Percentiles rank a stretch among this genome's conserved stretches.
These are phyloP conservation scores for Pristionchus japonicus DNA, from an alignment of 2,888 invertebrate genomes.

Conservation along the genomic window DNA sequence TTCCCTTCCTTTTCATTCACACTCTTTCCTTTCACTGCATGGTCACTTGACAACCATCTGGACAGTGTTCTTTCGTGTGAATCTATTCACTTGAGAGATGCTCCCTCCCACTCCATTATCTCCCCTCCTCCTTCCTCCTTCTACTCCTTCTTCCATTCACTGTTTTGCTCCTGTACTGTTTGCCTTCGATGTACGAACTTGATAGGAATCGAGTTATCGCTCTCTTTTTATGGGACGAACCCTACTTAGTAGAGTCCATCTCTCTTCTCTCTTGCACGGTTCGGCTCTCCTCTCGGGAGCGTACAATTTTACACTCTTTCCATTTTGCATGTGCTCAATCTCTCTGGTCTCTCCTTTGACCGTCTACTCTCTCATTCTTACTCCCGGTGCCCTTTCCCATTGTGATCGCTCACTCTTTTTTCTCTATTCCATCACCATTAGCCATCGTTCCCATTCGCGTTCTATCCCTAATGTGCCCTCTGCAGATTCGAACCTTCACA, in stretches of 20 bases:
- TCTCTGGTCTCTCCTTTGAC: neutral
- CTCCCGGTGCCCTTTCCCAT: slow-evolving; percentile 31
- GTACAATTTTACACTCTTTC: slow-evolving; percentile 37
- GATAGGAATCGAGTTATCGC: neutral
- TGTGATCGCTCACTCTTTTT: slow-evolving; percentile 28
- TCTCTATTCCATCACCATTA: neutral
- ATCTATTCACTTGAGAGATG: neutral
- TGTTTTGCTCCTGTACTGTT: neutral
- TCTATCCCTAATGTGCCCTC: neutral
- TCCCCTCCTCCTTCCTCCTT: neutral
- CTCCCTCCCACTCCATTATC: neutral
- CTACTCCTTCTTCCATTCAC: neutral
- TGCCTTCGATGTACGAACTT: neutral
- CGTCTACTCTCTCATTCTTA: neutral
- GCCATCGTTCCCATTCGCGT: neutral
- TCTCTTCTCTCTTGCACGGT: neutral
- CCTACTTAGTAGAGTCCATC: neutral
- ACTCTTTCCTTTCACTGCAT: neutral
- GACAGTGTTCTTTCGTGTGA: neutral
- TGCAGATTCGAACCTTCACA: slow-evolving; percentile 15
- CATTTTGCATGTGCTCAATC: slow-evolving; percentile 32
- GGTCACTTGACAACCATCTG: neutral
- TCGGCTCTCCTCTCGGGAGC: neutral
- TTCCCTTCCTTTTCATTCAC: neutral
- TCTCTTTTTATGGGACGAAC: neutral